Evolutionary conservation across 1,140 invertebrate genomes (phyloP).

Genomic region (Atta colombica): DNA sequence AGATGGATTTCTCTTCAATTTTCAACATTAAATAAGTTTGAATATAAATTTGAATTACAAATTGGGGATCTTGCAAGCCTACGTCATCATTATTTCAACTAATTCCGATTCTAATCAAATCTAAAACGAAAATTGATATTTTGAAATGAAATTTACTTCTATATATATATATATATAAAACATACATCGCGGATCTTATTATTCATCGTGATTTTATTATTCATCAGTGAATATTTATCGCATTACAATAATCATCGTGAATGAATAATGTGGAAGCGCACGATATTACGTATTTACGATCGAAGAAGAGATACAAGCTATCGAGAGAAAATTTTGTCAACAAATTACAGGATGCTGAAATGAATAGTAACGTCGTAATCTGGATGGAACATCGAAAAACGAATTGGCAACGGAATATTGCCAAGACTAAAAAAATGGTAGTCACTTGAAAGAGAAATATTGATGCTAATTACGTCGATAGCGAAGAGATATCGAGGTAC

Average conservation of each 20-base stretch:
- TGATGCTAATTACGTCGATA: slow-evolving; percentile 51
- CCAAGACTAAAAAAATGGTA: neutral
- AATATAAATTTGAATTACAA: neutral
- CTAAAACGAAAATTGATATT: slow-evolving; percentile 13
- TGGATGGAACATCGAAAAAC: slow-evolving; percentile 40
- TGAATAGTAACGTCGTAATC: neutral
- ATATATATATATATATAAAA: no score
- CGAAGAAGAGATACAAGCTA: slow-evolving; percentile 6
- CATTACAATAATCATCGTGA: neutral
- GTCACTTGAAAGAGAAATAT: slow-evolving; percentile 50
- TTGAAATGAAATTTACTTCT: neutral
- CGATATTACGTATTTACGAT: neutral
- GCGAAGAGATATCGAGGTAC: slow-evolving; percentile 10
- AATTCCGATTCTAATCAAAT: slow-evolving; percentile 10
- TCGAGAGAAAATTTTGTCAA: slow-evolving; percentile 58
- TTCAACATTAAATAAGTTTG: neutral
- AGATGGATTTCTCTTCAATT: neutral
- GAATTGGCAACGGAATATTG: neutral
- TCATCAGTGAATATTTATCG: slow-evolving; percentile 10
- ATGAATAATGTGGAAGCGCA: neutral
- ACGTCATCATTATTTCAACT: neutral
- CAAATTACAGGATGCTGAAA: slow-evolving; percentile 17
- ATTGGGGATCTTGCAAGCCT: neutral
- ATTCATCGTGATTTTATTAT: neutral
- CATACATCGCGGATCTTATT: neutral